Evolutionary conservation across 2,888 invertebrate genomes (phyloP), one percentile per base, ranked within the genome.

Genomic region (Prionchulus punctatus): DNA sequence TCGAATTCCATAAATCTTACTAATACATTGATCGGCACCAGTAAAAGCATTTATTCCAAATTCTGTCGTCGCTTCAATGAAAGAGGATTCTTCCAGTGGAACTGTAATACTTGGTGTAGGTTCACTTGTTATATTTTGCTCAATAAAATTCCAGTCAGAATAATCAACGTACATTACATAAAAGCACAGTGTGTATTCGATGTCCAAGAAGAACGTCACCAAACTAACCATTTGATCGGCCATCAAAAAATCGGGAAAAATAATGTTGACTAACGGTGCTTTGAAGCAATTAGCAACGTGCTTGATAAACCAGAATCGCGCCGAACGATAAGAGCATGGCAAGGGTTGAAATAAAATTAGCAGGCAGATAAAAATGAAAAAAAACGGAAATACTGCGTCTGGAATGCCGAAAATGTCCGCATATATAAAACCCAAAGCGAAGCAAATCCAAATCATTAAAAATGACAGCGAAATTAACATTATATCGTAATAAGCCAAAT

Each of bases 191-290:
- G 92, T 79, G 72, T 85, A 94, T 66, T 92, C 88, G 69, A 91
- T 83, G 73, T 96, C 96, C 12, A 89, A 75, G 61, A 96, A 80
- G 2, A 88, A 85, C 0, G 83, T 83, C 0, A 81, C 84, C 62
- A 96, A 78, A 56, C 91, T 91, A 74, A 91, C 94, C 68, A 94
- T 78, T 73, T 96, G 96, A 77, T 96, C 94, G 2, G 91, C 94
- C 72, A 96, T 81, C 94, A 94, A 96, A 79, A 96, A 96, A 76
- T 96, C 94, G 27, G 94, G 91, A 71, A 94, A 96, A 47, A 85
- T 81, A 7, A 96, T 94, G 63, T 86, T 86, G 69, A 86, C 83
- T 70, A 92, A 90, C 25, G 94, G 94, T 0, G 94, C 89, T 36
- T 85, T 81, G 50, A 90, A 67, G 62, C 91, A 71, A 21, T 70